Percentiles rank a stretch among this genome's conserved stretches.
Evolutionary conservation across 1,140 invertebrate genomes (phyloP).

Genomic region (Sitophilus oryzae): DNA sequence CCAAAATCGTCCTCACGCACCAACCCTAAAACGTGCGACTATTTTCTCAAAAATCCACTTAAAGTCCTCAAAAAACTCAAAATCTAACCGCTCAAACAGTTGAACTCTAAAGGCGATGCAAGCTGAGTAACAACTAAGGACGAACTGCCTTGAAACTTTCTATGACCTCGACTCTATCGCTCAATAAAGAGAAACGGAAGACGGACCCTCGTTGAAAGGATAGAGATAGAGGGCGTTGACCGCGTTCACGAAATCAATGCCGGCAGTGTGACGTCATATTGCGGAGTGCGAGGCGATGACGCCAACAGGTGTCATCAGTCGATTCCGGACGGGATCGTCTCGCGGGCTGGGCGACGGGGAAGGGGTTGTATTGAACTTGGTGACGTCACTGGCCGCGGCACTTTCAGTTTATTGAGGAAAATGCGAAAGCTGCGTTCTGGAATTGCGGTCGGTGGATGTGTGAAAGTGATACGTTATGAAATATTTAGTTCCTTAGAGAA

Average conservation of each 20-base stretch:
- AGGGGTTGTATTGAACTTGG: neutral
- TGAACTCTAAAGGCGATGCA: conserved; percentile 23
- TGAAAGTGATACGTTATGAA: no score
- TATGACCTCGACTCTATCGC: conserved; percentile 38
- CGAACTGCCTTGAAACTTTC: conserved; percentile 40
- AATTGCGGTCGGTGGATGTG: no score
- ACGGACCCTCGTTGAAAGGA: no score
- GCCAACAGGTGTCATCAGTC: conserved; percentile 30
- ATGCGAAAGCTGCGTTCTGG: no score
- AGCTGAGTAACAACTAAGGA: conserved; percentile 18
- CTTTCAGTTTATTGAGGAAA: neutral
- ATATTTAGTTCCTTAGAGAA: no score
- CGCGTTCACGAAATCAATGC: conserved; percentile 38
- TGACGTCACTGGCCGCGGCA: conserved; percentile 24
- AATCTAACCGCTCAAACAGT: conserved; percentile 11
- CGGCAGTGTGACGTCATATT: conserved; percentile 32
- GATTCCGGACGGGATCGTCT: conserved; percentile 9
- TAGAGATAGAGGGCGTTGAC: conserved; percentile 1
- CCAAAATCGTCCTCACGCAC: no score
- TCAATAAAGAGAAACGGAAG: conserved; percentile 23
- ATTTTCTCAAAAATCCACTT: no score
- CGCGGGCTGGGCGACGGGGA: neutral
- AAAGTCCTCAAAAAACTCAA: conserved; percentile 4
- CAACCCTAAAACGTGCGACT: no score
- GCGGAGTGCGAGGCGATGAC: conserved; percentile 24